These are phyloP conservation scores for Palloptera scutellata DNA, from an alignment of 2,888 invertebrate genomes.

Conservation along the genomic window DNA sequence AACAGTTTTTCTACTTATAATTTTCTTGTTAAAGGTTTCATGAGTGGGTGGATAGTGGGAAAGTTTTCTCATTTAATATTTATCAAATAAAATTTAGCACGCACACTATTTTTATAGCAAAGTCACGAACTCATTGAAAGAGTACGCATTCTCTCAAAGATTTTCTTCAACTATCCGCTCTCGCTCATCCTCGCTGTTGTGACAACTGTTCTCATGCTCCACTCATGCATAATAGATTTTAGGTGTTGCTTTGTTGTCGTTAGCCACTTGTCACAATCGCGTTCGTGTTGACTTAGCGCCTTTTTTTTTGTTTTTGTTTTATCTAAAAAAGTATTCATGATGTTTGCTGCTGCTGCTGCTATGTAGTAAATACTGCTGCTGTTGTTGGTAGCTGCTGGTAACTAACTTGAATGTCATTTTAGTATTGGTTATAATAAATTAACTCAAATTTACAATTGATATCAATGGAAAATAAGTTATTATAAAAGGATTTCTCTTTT, in stretches of 20 bases:
- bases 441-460: no score
- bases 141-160: neutral
- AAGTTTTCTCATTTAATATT: no score
- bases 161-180: neutral
- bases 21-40: no score
- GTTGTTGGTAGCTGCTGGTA: neutral
- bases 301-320: neutral
- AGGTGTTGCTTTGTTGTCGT: no score
- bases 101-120: neutral
- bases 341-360: conserved; percentile 33
- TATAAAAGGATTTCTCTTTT: no score
- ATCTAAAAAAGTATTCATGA: neutral
- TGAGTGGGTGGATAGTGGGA: no score
- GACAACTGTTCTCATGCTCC: neutral
- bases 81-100: neutral
- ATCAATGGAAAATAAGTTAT: no score
- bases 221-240: neutral
- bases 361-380: no score
- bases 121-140: neutral
- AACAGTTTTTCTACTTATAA: no score
- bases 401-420: neutral
- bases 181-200: neutral
- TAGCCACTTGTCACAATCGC: conserved; percentile 12
- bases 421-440: neutral
- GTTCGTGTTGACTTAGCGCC: conserved; percentile 9